phyloP scores from a whole-genome alignment of 2,113 vertebrate species.

The Hemichromis elongatus region DNA sequence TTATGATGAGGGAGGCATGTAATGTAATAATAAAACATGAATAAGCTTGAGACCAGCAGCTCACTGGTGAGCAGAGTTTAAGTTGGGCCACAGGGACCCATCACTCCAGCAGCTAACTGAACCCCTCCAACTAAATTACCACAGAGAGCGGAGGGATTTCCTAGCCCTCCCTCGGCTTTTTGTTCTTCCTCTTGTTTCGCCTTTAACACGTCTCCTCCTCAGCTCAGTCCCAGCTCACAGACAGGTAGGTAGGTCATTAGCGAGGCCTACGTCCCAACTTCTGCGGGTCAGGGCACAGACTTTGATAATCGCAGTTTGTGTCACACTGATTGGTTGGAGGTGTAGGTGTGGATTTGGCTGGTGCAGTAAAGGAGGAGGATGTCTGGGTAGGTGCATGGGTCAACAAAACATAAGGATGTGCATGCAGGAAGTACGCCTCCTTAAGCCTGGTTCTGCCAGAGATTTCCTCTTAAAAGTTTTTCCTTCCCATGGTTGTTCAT shows the following conservation, averaged over 20 bases:
- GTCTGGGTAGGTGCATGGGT: not conserved
- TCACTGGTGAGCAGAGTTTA: slow-evolving; percentile 51
- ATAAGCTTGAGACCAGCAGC: slow-evolving; percentile 50
- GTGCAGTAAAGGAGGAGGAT: not conserved
- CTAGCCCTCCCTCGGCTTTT: not conserved
- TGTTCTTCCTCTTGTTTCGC: slow-evolving; percentile 18
- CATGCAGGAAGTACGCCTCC: too few relatives aligned
- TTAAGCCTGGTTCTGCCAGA: not conserved
- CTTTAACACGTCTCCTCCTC: not conserved
- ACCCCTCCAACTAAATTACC: slow-evolving; percentile 48
- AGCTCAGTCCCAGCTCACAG: not conserved
- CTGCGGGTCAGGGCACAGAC: not conserved
- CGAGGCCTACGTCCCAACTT: not conserved
- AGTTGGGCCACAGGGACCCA: slow-evolving; percentile 54
- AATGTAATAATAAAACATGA: slow-evolving; percentile 63
- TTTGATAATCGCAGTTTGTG: not conserved
- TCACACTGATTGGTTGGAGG: not conserved
- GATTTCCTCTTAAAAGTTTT: not conserved
- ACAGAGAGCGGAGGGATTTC: slow-evolving; percentile 35
- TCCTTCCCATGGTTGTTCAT: not conserved
- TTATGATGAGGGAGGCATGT: slow-evolving; percentile 50
- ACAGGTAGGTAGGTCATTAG: slow-evolving; percentile 10
- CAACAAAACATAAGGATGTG: not conserved
- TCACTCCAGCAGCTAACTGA: slow-evolving; percentile 50
- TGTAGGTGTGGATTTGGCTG: not conserved